Evolutionary conservation across 35 echinoderm and acorn worm species (phyloP).

Genomic region (Eucidaris tribuloides): DNA sequence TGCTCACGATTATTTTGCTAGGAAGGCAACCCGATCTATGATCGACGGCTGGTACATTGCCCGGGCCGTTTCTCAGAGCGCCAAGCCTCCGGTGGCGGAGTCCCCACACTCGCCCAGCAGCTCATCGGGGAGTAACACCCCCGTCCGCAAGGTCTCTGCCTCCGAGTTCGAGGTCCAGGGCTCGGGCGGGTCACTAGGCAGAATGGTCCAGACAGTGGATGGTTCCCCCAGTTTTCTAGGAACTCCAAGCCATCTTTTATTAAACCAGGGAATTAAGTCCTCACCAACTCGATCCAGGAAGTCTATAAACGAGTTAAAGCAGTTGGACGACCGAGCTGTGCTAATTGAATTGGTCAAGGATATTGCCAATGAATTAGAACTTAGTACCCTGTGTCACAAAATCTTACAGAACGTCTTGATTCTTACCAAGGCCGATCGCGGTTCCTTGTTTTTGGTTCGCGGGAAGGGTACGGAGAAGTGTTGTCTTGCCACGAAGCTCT

Average conservation of each 20-base stretch:
- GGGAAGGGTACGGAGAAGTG: conserved; percentile 95
- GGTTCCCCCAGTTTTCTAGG: conserved; percentile 95
- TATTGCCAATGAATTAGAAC: conserved; percentile 94
- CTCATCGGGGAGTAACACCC: conserved; percentile 98
- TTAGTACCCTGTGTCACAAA: conserved; percentile 97
- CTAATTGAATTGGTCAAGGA: conserved; percentile 99
- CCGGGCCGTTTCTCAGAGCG: conserved; percentile 87
- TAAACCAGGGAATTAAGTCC: conserved; percentile 54
- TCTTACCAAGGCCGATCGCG: conserved; percentile 89
- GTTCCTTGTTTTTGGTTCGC: conserved; percentile 90
- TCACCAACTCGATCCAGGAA: conserved; percentile 94
- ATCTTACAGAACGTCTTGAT: conserved; percentile 99
- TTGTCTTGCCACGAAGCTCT: conserved; percentile 84
- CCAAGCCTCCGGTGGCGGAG: conserved; percentile 79
- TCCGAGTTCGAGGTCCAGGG: conserved; percentile 98
- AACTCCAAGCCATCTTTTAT: conserved; percentile 49
- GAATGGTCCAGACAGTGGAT: conserved; percentile 96
- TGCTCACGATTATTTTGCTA: conserved; percentile 95
- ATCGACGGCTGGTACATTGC: conserved; percentile 99
- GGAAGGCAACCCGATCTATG: conserved; percentile 94
- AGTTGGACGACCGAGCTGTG: conserved; percentile 80
- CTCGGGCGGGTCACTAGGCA: conserved; percentile 79
- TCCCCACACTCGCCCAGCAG: conserved; percentile 83
- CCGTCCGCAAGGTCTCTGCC: conserved; percentile 94
- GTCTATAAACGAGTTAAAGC: conserved; percentile 87